Percentiles rank a stretch among this genome's conserved stretches.
Conservation (phyloP, 2,113 vertebrate species). For the Anolis carolinensis region DNA sequence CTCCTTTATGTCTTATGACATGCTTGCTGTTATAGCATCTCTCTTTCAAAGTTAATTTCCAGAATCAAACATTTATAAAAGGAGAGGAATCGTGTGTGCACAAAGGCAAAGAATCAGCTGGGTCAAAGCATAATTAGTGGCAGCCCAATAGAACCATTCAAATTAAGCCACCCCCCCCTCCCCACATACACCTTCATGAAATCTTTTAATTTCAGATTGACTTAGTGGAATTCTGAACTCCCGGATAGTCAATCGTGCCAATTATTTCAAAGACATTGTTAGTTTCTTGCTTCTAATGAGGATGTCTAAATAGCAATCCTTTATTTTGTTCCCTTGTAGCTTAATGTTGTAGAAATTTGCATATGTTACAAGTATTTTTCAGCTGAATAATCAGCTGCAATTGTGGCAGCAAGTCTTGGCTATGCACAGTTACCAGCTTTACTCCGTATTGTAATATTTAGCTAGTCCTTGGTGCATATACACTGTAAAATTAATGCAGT, state of each 20-base stretch:
- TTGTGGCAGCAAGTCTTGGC: constrained; percentile 28
- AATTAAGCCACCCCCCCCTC: constrained; percentile 8
- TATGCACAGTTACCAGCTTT: neutral
- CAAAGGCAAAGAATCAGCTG: constrained; percentile 11
- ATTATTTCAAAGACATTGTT: constrained; percentile 55
- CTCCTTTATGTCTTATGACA: constrained; percentile 60
- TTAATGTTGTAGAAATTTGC: constrained; percentile 15
- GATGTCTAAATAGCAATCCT: constrained; percentile 29
- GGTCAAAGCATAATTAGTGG: constrained; percentile 36
- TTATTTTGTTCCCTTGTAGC: constrained; percentile 49
- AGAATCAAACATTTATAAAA: constrained; percentile 24
- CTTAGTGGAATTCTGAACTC: constrained; percentile 38
- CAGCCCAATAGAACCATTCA: constrained; percentile 27
- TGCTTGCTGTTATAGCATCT: constrained; percentile 44
- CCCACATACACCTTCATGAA: neutral
- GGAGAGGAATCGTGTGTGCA: constrained; percentile 12
- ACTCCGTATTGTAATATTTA: constrained; percentile 27
- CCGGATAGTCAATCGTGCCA: constrained; percentile 7
- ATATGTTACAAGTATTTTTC: constrained; percentile 39
- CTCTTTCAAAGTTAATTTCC: constrained; percentile 38
- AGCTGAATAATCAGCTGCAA: constrained; percentile 45
- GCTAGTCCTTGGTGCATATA: neutral
- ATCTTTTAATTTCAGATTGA: constrained; percentile 53
- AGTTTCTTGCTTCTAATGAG: constrained; percentile 55
- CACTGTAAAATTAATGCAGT: too few relatives aligned